These are phyloP conservation scores for Grammomys dolichurus DNA, from an alignment of 2,113 vertebrate genomes.

Conservation along the genomic window DNA sequence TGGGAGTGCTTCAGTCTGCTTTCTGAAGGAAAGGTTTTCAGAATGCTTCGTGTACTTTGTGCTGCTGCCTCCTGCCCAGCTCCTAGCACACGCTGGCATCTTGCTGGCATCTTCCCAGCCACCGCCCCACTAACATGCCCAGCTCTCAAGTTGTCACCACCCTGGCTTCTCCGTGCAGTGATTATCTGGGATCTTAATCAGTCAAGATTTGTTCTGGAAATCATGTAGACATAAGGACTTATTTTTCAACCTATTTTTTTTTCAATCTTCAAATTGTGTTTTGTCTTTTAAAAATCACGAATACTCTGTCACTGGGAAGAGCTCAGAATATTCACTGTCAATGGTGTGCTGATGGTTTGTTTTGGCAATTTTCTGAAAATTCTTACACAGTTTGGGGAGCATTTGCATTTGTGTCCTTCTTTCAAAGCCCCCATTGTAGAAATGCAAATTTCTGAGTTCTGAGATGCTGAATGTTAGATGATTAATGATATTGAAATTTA, in stretches of 20 bases:
- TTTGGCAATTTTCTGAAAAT: conserved; percentile 82
- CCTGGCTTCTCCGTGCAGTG: background rate
- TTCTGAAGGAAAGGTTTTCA: background rate
- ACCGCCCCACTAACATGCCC: accelerated
- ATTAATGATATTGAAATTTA: conserved; percentile 86
- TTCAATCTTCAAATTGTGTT: conserved; percentile 75
- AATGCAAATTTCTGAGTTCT: conserved; percentile 85
- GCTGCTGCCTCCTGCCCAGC: background rate
- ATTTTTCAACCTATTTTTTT: conserved; percentile 68
- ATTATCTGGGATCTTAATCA: conserved; percentile 72
- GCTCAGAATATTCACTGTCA: conserved; percentile 82
- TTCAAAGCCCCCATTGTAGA: conserved; percentile 76
- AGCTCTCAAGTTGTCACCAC: background rate
- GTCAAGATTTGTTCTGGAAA: conserved; percentile 80
- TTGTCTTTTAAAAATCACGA: conserved; percentile 74
- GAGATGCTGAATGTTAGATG: conserved; percentile 83
- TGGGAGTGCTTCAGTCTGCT: background rate
- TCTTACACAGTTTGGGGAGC: conserved; percentile 75
- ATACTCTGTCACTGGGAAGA: conserved; percentile 51
- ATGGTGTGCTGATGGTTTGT: conserved; percentile 83
- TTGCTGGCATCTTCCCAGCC: background rate
- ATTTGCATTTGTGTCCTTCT: conserved; percentile 82
- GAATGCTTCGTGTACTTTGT: accelerated
- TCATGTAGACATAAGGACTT: conserved; percentile 70
- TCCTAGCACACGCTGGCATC: background rate